These are phyloP conservation scores for Apaloderma vittatum DNA, from an alignment of 2,113 vertebrate species.

Conservation along the genomic window DNA sequence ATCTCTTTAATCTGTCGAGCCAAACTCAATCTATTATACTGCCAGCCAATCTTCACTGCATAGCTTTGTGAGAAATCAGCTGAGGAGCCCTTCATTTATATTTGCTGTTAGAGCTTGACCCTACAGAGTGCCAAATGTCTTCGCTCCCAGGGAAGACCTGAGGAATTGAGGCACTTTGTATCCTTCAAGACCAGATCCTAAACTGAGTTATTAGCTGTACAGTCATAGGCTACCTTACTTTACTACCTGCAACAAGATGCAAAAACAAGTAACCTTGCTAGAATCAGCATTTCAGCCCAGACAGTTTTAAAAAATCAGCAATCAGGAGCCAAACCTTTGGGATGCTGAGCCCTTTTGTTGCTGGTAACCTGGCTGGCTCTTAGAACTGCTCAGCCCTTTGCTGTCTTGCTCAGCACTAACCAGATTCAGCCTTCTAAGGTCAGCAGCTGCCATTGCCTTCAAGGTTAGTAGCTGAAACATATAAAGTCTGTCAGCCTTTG, in stretches of 20 bases:
- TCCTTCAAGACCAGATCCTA: neutral
- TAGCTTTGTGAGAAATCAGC: neutral
- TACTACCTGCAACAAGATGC: neutral
- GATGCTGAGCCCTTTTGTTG: neutral
- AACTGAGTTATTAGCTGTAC: neutral
- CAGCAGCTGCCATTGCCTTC: neutral
- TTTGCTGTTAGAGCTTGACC: neutral
- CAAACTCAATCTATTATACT: neutral
- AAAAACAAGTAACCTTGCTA: neutral
- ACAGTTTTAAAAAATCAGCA: neutral
- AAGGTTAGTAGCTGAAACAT: conserved; percentile 18
- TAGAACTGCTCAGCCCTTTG: neutral
- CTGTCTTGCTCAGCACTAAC: neutral
- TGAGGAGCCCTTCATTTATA: neutral
- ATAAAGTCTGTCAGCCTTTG: conserved; percentile 6
- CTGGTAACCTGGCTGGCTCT: neutral
- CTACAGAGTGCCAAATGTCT: neutral
- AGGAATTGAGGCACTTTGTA: neutral
- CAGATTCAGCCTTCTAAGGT: neutral
- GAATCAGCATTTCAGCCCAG: neutral
- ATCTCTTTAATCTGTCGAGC: neutral
- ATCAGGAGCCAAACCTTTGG: neutral
- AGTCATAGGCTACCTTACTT: neutral
- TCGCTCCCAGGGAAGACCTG: neutral
- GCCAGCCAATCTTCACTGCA: neutral